Percentiles rank a stretch among this genome's conserved stretches.
Evolutionary conservation across 2,888 invertebrate species (phyloP).

Genomic region (Molanna angustata): DNA sequence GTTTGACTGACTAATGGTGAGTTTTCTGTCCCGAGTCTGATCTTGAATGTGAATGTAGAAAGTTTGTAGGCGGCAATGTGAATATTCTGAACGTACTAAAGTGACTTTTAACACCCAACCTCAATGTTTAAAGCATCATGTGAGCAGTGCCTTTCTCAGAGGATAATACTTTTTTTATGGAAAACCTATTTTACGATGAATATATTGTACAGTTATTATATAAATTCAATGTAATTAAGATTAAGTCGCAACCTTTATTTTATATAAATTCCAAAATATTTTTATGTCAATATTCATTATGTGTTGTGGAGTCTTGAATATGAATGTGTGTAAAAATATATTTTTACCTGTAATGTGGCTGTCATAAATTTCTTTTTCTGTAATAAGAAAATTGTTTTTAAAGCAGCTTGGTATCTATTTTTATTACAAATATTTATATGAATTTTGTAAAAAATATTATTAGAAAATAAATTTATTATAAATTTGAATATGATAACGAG

Average conservation of each 20-base stretch:
- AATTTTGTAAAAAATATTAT: not conserved
- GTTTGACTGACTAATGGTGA: too few relatives aligned
- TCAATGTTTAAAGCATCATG: conserved; percentile 12
- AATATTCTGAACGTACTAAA: conserved; percentile 20
- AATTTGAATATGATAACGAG: too few relatives aligned
- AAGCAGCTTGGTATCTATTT: conserved; percentile 11
- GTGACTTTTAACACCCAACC: conserved; percentile 10
- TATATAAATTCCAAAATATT: conserved; percentile 9
- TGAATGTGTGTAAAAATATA: conserved; percentile 14
- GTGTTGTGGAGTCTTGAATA: conserved; percentile 9
- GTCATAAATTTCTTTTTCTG: conserved; percentile 3
- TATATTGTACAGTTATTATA: conserved; percentile 31
- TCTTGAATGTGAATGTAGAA: not conserved
- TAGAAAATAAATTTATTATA: conserved; percentile 3
- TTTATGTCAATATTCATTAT: conserved; percentile 4
- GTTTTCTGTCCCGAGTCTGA: too few relatives aligned
- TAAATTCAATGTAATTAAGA: conserved; percentile 9
- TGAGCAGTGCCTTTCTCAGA: conserved; percentile 29
- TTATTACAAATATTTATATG: conserved; percentile 12
- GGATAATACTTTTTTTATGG: conserved; percentile 24
- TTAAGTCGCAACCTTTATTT: conserved; percentile 5
- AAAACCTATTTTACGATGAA: conserved; percentile 29
- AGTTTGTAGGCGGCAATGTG: not conserved
- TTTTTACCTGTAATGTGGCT: conserved; percentile 8
- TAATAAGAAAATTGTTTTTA: not conserved